Conservation (phyloP, 2,888 invertebrate genomes). For the Caenorhabditis panamensis region DNA sequence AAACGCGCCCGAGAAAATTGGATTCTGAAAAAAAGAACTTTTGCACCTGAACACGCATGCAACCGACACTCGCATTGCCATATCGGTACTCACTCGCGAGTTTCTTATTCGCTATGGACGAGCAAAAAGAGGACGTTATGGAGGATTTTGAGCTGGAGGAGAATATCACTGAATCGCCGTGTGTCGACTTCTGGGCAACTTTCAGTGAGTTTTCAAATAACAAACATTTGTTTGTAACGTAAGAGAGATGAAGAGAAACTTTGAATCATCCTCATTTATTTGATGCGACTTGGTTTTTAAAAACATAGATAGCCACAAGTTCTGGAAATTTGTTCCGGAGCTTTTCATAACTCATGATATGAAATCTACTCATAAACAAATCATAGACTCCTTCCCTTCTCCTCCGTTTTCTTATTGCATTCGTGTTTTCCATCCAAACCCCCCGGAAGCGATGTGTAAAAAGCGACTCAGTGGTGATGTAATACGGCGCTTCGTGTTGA, state of each 20-base stretch:
- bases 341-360: too few relatives aligned
- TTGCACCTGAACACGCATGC: conserved; percentile 42
- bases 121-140: not conserved
- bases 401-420: too few relatives aligned
- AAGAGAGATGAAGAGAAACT: too few relatives aligned
- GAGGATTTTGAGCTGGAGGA: not conserved
- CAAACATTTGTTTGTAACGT: too few relatives aligned
- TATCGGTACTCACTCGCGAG: not conserved
- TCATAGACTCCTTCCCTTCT: too few relatives aligned
- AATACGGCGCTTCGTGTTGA: not conserved
- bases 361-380: too few relatives aligned
- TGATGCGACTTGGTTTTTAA: too few relatives aligned
- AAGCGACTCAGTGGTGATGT: too few relatives aligned
- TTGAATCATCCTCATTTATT: too few relatives aligned
- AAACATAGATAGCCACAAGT: too few relatives aligned
- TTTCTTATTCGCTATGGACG: not conserved
- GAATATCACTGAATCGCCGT: not conserved
- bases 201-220: not conserved
- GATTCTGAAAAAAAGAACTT: conserved; percentile 30
- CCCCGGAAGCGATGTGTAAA: not conserved
- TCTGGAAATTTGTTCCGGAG: too few relatives aligned
- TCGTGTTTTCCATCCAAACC: not conserved
- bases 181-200: not conserved
- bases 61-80: not conserved
- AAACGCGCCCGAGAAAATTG: conserved; percentile 25